Evolutionary conservation across 2,113 vertebrate species (phyloP), one percentile per base, ranked within the genome.

Genomic region (Neotoma lepida): DNA sequence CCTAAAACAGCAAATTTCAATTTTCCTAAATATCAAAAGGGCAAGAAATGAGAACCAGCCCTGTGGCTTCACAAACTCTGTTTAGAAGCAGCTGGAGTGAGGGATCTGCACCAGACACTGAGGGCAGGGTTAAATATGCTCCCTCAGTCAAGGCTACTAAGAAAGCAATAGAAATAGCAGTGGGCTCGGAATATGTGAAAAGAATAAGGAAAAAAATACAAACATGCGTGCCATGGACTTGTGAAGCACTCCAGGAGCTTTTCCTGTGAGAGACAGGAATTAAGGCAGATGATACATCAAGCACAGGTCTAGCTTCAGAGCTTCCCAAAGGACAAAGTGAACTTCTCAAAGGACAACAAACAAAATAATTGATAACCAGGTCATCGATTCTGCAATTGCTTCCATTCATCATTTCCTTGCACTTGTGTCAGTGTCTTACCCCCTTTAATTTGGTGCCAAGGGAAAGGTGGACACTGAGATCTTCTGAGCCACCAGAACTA

Each of bases 21-120:
- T 96, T 97, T 97, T 97, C 95, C 95, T 97, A 97, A 97, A 96
- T 97, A 97, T 96, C 95, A 97, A 97, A 95, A 97, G 89, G 80
- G 96, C 96, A 97, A 97, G 92, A 97, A 97, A 97, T 97, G 95
- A 97, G 94, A 97, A 97, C 93, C 96, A 97, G 97, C 92, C 84
- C 94, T 96, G 95, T 90, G 96, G 96, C 94, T 97, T 96, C 88
- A 93, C 84, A 95, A 95, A 94, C 94, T 96, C 89, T 91, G 85
- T 90, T 97, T 82, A 94, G 91, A 97, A 71, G 85, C 70, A 91
- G 58, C 51, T 85, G 85, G 76, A 85, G 94, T 90, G 46, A 80
- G 84, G 89, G 86, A 90, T 74, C 91, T 76, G 91, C 85, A 81
- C 94, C 94, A 91, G 87, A 96, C 63, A 85, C 89, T 81, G 30